phyloP scores from a whole-genome alignment of 1,140 invertebrate species.

The Micrasema minimum region DNA sequence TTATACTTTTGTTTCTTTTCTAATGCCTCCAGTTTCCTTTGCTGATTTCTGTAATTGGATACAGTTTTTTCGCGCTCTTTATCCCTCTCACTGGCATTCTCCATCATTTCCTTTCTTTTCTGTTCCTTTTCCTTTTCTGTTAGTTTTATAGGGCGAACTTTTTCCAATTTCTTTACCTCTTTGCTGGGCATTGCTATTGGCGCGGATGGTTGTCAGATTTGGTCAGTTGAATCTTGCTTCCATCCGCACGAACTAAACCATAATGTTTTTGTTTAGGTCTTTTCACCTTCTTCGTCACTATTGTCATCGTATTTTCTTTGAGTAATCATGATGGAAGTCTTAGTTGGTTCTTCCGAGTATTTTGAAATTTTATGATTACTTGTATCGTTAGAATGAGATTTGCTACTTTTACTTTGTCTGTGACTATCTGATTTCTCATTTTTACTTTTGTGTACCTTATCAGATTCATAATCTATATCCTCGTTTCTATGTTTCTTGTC shows the following conservation, averaged over 20 bases:
- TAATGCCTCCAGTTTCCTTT: conserved; percentile 69
- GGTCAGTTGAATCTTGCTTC: conserved; percentile 50
- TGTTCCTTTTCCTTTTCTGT: conserved; percentile 78
- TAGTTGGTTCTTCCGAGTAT: not conserved
- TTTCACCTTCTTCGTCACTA: conserved; percentile 35
- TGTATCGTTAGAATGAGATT: not conserved
- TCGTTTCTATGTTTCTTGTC: not conserved
- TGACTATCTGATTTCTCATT: conserved; percentile 11
- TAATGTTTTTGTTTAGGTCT: conserved; percentile 55
- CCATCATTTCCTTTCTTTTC: conserved; percentile 83
- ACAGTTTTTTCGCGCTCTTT: conserved; percentile 74
- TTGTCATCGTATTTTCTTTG: conserved; percentile 22
- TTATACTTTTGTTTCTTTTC: conserved; percentile 61
- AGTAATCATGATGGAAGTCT: not conserved
- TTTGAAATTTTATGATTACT: not conserved
- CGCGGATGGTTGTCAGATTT: not conserved
- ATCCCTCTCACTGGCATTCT: conserved; percentile 79
- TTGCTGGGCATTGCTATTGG: conserved; percentile 35
- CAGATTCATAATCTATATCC: no score
- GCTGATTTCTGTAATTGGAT: conserved; percentile 72
- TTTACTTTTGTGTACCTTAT: not conserved
- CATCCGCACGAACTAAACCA: conserved; percentile 65
- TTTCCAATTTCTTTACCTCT: conserved; percentile 56
- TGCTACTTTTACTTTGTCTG: not conserved
- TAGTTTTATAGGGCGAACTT: conserved; percentile 62